Percentiles rank a stretch among this genome's conserved stretches.
Conservation (phyloP, 2,888 invertebrate species). For the Papilio elwesi region DNA sequence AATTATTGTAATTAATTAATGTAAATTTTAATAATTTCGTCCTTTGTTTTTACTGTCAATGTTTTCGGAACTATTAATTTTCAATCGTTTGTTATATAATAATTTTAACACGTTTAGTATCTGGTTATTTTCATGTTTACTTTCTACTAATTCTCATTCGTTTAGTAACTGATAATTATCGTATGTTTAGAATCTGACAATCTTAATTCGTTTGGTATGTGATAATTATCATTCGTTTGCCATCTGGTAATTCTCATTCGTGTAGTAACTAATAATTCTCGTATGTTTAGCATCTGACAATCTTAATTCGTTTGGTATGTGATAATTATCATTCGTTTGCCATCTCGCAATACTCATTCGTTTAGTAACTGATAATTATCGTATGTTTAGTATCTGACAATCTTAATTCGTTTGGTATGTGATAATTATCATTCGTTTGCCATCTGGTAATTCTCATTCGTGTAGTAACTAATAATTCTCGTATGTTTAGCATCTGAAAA, state of each 20-base stretch:
- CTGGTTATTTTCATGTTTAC: constrained; percentile 3
- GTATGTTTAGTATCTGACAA: too few relatives aligned
- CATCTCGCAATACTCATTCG: too few relatives aligned
- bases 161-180: too few relatives aligned
- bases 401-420: background rate
- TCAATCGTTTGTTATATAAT: background rate
- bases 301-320: background rate
- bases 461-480: too few relatives aligned
- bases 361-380: too few relatives aligned
- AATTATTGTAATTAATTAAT: background rate
- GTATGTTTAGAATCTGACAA: too few relatives aligned
- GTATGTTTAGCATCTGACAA: too few relatives aligned
- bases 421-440: background rate
- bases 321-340: background rate
- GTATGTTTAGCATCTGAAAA: too few relatives aligned
- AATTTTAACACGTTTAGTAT: background rate
- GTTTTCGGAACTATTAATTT: background rate
- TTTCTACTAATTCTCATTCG: background rate
- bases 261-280: too few relatives aligned
- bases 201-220: background rate
- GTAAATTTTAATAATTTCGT: background rate
- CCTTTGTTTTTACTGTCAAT: background rate
- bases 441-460: background rate
- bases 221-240: background rate
- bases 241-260: constrained; percentile 11